These are phyloP conservation scores for Thalassoma bifasciatum DNA, from an alignment of 2,113 vertebrate genomes.

Conservation along the genomic window DNA sequence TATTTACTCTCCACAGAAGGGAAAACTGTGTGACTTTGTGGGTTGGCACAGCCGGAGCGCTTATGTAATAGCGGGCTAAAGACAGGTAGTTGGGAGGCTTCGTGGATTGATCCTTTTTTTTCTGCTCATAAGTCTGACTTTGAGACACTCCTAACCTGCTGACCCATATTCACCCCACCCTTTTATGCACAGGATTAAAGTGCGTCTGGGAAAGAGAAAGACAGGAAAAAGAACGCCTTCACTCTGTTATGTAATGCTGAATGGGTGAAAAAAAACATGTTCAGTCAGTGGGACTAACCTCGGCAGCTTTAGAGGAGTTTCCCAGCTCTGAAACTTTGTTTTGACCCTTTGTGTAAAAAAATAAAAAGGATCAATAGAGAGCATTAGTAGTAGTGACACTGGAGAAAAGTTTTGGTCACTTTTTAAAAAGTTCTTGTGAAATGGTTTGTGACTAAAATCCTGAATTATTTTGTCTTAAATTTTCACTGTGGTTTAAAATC, in stretches of 20 bases:
- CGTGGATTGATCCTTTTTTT: constrained; percentile 69
- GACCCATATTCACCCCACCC: constrained; percentile 84
- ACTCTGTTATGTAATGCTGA: constrained; percentile 84
- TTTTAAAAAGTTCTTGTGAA: constrained; percentile 20
- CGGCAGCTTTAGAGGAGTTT: constrained; percentile 56
- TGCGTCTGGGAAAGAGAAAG: constrained; percentile 78
- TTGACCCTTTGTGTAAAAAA: constrained; percentile 12
- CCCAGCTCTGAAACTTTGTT: constrained; percentile 39
- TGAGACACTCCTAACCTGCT: constrained; percentile 85
- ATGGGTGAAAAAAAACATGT: constrained; percentile 73
- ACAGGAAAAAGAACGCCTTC: constrained; percentile 72
- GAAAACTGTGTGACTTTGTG: constrained; percentile 70
- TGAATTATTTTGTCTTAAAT: not conserved
- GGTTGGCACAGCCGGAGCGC: constrained; percentile 72
- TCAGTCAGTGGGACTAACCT: constrained; percentile 64
- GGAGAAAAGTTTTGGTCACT: constrained; percentile 46
- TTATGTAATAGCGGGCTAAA: constrained; percentile 82
- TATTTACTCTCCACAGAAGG: constrained; percentile 31
- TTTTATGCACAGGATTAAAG: constrained; percentile 78
- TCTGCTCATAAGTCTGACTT: constrained; percentile 71
- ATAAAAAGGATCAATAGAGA: not conserved
- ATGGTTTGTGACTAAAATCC: not conserved
- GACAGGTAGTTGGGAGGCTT: constrained; percentile 74
- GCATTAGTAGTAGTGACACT: not conserved
- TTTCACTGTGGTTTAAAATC: constrained; percentile 4